A percentile compares a stretch with the other conserved stretches of the same genome.
These are phyloP conservation scores for Therioaphis trifolii DNA, from an alignment of 2,888 invertebrate species.

Conservation along the genomic window DNA sequence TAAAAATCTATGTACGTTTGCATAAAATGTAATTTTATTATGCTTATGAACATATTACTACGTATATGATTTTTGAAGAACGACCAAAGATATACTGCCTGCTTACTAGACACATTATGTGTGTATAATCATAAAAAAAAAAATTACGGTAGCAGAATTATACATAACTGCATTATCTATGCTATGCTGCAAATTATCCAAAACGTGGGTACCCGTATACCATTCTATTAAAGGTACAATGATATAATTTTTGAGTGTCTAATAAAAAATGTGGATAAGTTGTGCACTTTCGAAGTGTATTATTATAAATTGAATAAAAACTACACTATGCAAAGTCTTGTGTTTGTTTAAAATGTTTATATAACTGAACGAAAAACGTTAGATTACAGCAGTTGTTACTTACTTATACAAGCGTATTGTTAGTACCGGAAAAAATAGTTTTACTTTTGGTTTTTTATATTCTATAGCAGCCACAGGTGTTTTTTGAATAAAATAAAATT, in stretches of 20 bases:
- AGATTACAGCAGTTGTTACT: background rate
- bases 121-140: constrained; percentile 15
- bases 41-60: background rate
- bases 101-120: background rate
- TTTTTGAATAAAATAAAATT: background rate
- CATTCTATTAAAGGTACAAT: too few relatives aligned
- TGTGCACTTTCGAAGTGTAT: constrained; percentile 5
- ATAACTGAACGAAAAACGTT: background rate
- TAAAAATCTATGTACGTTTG: background rate
- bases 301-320: constrained; percentile 16
- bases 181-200: too few relatives aligned
- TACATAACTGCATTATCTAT: too few relatives aligned
- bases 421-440: constrained; percentile 2
- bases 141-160: too few relatives aligned
- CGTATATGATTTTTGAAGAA: background rate
- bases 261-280: constrained; percentile 26
- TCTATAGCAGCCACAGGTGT: too few relatives aligned
- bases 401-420: too few relatives aligned
- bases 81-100: background rate
- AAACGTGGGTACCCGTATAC: too few relatives aligned
- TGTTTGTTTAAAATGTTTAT: background rate
- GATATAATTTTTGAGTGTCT: background rate
- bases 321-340: background rate
- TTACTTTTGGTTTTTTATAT: constrained; percentile 26
- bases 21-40: background rate